Conservation (phyloP, 2,888 invertebrate genomes). For the Orchesellides sinensis region DNA sequence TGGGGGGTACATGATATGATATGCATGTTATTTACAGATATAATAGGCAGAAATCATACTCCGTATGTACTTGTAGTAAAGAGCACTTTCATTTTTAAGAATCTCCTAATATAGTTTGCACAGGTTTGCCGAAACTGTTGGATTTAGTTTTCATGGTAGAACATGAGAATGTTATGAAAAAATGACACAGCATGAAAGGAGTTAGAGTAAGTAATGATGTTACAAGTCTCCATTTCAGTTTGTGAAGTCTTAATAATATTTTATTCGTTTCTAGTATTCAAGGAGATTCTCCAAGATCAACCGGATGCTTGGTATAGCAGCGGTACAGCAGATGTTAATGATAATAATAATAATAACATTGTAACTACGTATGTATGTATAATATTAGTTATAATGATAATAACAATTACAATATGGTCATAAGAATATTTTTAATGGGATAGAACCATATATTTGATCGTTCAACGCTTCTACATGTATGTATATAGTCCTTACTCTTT, state of each 20-base stretch:
- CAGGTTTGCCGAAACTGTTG: too few species aligned
- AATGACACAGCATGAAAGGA: background rate
- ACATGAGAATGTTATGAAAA: background rate
- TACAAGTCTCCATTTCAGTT: background rate
- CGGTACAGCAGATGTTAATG: constrained; percentile 19
- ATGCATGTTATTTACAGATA: too few species aligned
- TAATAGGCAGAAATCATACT: too few species aligned
- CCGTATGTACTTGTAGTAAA: too few species aligned
- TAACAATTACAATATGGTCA: constrained; percentile 1
- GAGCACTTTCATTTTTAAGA: too few species aligned
- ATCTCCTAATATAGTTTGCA: too few species aligned
- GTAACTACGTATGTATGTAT: background rate
- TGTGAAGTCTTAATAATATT: constrained; percentile 16
- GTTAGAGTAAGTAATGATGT: background rate
- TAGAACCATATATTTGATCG: constrained; percentile 9
- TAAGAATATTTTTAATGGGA: background rate
- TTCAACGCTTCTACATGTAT: constrained; percentile 2
- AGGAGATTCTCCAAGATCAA: constrained; percentile 58
- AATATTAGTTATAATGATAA: background rate
- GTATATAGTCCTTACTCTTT: background rate
- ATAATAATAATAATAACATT: constrained; percentile 7
- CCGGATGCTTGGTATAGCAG: constrained; percentile 46
- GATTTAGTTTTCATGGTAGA: too few species aligned
- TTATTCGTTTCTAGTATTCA: constrained; percentile 24
- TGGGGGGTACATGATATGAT: too few species aligned